These are phyloP conservation scores for Takifugu rubripes DNA, from an alignment of 2,797 vertebrate species.

Conservation along the genomic window DNA sequence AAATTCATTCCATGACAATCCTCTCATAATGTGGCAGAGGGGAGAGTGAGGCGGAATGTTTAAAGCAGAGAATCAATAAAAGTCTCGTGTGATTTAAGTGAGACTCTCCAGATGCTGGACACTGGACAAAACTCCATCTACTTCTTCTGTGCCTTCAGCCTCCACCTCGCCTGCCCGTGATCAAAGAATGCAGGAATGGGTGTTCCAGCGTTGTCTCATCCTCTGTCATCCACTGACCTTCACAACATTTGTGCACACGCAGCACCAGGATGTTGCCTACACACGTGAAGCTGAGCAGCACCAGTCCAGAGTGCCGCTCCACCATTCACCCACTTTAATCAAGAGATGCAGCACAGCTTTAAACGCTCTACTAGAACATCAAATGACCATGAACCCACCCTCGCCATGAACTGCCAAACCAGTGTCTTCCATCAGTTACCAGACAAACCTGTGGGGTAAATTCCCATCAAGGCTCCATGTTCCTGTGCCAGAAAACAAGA, in stretches of 20 bases:
- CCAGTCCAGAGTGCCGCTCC: too few species aligned
- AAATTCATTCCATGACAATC: conserved; percentile 33
- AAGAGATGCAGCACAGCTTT: too few species aligned
- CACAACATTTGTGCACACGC: neutral
- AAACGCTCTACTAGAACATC: too few species aligned
- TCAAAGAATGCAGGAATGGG: conserved; percentile 40
- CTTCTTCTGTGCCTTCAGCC: conserved; percentile 24
- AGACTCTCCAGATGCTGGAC: conserved; percentile 56
- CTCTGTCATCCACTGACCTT: conserved; percentile 8
- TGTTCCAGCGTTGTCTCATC: conserved; percentile 37
- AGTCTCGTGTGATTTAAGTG: conserved; percentile 44
- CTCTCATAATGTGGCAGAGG: conserved; percentile 27
- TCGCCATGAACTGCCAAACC: too few species aligned
- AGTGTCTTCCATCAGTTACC: too few species aligned
- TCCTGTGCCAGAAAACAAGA: too few species aligned
- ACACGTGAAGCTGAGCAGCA: too few species aligned
- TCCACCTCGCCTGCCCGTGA: conserved; percentile 22
- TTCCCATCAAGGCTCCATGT: too few species aligned
- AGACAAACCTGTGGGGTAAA: too few species aligned
- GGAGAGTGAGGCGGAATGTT: conserved; percentile 39
- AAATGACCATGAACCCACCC: too few species aligned
- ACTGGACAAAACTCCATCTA: conserved; percentile 31
- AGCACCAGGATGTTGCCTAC: too few species aligned
- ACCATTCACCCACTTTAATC: too few species aligned
- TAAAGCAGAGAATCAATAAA: conserved; percentile 58